These are phyloP conservation scores for Chloromyia formosa DNA, from an alignment of 2,888 invertebrate species.

Conservation along the genomic window DNA sequence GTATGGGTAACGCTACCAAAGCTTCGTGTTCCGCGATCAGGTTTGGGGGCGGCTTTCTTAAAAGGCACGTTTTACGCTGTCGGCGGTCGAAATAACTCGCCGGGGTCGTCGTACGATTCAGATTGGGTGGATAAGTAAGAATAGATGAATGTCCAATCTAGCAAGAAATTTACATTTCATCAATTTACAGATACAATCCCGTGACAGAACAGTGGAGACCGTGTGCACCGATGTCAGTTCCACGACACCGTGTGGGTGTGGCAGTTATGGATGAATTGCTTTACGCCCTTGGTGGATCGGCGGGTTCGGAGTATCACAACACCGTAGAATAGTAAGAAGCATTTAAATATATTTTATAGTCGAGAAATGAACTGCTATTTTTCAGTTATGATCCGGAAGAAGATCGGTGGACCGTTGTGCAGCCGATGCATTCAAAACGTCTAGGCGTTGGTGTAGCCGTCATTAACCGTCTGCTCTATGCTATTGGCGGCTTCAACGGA, in stretches of 20 bases:
- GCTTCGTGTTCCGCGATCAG: constrained; percentile 88
- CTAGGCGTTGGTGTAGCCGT: constrained; percentile 84
- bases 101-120: constrained; percentile 85
- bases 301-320: constrained; percentile 84
- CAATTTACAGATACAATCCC: constrained; percentile 76
- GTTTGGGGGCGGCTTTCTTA: constrained; percentile 84
- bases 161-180: neutral
- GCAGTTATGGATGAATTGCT: constrained; percentile 93
- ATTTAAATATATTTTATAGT: neutral
- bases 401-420: constrained; percentile 81
- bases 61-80: constrained; percentile 92
- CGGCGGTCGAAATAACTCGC: constrained; percentile 91
- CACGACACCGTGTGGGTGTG: constrained; percentile 88
- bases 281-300: constrained; percentile 92
- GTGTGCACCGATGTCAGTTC: constrained; percentile 86
- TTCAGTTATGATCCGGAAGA: constrained; percentile 85
- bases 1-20: constrained; percentile 84
- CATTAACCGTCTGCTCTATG: constrained; percentile 80
- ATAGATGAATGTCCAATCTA: neutral
- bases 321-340: constrained; percentile 85
- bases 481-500: constrained; percentile 92
- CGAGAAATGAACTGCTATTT: constrained; percentile 45
- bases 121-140: constrained; percentile 78
- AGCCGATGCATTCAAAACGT: constrained; percentile 78
- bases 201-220: constrained; percentile 86